Evolutionary conservation across 2,113 vertebrate genomes (phyloP), one percentile per base, ranked within the genome.

Genomic region (Lutjanus erythropterus): DNA sequence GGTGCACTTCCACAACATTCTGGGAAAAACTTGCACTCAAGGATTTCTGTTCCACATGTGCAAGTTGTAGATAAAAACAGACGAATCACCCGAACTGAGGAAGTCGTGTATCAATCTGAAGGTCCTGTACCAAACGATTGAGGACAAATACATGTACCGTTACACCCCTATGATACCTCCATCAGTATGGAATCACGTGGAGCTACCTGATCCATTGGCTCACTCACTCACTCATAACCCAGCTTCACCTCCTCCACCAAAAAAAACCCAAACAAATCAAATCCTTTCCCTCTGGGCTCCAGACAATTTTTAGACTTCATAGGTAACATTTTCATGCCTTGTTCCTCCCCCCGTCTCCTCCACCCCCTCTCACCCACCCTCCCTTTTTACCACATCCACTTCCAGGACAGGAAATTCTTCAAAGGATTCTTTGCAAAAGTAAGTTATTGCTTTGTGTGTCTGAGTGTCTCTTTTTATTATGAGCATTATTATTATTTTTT

Each of bases 341-440:
- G 96, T 99, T 95, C 96, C 88, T 83, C 95, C 95, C 96, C 71
- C 86, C 78, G 23, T 90, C 75, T 71, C 85, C 86, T 76, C 90
- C 78, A 75, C 77, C 83, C 83, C 77, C 75, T 96, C 96, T 96
- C 96, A 83, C 85, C 83, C 83, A 37, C 81, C 86, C 81, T 59
- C 67, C 78, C 29, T 66, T 88, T 88, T 85, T 75, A 79, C 82
- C 89, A 91, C 75, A 90, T 82, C 92, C 93, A 92, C 89, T 92
- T 98, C 96, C 98, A 99, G 98, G 97, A 99, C 98, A 99, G 97
- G 96, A 99, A 99, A 96, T 99, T 98, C 98, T 99, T 99, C 98
- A 99, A 99, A 96, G 97, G 97, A 98, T 98, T 99, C 97, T 98
- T 99, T 99, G 95, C 95, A 96, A 99, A 99, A 99, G 98, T 99